Conservation (phyloP, 2,113 vertebrate genomes). For the Tauraco erythrolophus region DNA sequence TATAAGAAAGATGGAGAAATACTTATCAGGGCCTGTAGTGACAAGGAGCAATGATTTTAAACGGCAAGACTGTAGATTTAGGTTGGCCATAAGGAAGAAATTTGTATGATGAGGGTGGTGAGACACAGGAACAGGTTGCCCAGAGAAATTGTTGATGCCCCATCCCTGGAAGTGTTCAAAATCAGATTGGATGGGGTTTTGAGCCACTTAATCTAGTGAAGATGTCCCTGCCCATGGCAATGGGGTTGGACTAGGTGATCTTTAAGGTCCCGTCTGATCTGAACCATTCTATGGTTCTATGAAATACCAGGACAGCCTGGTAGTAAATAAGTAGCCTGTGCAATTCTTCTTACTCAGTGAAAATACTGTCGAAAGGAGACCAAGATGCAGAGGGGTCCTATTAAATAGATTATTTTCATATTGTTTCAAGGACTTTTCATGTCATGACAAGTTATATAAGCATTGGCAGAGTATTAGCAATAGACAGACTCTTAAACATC, state of each 20-base stretch:
- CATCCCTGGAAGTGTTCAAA: background rate
- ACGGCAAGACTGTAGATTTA: no score
- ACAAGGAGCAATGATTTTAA: no score
- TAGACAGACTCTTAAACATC: background rate
- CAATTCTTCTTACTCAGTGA: background rate
- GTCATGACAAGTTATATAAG: background rate
- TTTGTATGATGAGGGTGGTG: background rate
- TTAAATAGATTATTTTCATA: background rate
- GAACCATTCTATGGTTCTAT: background rate
- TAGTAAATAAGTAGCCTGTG: background rate
- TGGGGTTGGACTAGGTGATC: fast-evolving
- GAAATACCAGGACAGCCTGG: background rate
- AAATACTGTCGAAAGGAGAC: background rate
- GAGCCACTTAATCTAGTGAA: background rate
- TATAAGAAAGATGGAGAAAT: no score
- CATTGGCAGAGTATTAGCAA: background rate
- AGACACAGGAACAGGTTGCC: background rate
- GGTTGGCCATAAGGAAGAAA: no score
- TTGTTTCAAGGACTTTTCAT: background rate
- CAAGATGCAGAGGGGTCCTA: background rate
- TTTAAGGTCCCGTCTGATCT: background rate
- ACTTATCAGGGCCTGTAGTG: no score
- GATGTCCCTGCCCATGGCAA: background rate
- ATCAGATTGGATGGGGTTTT: background rate
- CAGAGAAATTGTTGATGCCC: background rate